phyloP scores from a whole-genome alignment of 2,113 vertebrate species.

The Hiodon alosoides region DNA sequence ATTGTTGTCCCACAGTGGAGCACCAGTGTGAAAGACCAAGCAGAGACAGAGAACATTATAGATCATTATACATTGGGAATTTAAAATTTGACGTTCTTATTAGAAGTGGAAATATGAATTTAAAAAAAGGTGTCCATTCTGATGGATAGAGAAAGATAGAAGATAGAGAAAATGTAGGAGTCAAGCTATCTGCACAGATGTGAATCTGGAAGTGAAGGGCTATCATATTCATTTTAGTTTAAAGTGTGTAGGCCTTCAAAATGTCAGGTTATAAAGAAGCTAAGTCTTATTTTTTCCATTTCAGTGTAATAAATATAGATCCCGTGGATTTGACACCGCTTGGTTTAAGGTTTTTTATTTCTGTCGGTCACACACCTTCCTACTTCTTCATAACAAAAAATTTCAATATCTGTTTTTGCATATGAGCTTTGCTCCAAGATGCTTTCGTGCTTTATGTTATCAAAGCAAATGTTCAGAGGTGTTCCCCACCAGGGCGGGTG shows the following conservation, averaged over 20 bases:
- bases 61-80: too few relatives aligned
- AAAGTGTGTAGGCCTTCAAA: constrained; percentile 23
- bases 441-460: background rate
- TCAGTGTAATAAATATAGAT: background rate
- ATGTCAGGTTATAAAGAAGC: constrained; percentile 26
- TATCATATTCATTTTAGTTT: constrained; percentile 25
- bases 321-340: background rate
- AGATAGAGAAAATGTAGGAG: constrained; percentile 49
- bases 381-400: background rate
- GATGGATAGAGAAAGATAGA: too few relatives aligned
- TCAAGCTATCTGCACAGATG: constrained; percentile 39
- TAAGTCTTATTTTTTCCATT: background rate
- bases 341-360: background rate
- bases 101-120: too few relatives aligned
- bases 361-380: constrained; percentile 2
- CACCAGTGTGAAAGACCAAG: too few relatives aligned
- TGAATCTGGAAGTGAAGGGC: constrained; percentile 45
- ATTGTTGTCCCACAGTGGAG: background rate
- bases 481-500: background rate
- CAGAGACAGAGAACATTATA: too few relatives aligned
- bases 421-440: background rate
- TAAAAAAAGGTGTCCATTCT: too few relatives aligned
- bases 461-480: background rate
- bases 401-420: background rate
- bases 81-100: too few relatives aligned